Percentiles rank a stretch among this genome's conserved stretches.
phyloP scores from a whole-genome alignment of 2,888 invertebrate genomes.

The Loripinus fragilis region DNA sequence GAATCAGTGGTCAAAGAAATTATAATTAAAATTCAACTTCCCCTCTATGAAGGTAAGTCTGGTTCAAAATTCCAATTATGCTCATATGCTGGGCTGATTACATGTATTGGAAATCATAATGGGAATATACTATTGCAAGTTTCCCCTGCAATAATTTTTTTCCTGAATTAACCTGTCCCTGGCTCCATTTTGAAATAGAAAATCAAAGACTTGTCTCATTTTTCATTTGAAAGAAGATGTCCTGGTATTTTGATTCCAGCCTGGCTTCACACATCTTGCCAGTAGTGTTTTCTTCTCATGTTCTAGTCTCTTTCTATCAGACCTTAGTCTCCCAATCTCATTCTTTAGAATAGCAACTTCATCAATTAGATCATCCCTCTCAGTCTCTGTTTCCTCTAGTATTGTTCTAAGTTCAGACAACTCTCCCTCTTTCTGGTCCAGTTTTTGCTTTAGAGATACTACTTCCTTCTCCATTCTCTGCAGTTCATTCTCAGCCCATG shows the following conservation, averaged over 20 bases:
- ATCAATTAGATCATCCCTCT: slow-evolving; percentile 58
- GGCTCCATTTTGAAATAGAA: no score
- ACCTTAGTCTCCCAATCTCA: slow-evolving; percentile 41
- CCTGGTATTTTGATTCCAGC: slow-evolving; percentile 47
- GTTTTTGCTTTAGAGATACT: slow-evolving; percentile 24
- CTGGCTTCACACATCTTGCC: slow-evolving; percentile 54
- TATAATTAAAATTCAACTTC: no score
- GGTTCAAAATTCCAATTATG: no score
- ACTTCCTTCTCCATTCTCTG: slow-evolving; percentile 50
- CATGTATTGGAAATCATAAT: no score
- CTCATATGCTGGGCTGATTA: no score
- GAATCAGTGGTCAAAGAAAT: no score
- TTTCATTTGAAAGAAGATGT: slow-evolving; percentile 30
- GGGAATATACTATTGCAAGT: no score
- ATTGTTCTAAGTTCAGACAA: slow-evolving; percentile 42
- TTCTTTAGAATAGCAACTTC: slow-evolving; percentile 45
- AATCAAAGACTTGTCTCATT: no score
- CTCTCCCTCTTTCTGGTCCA: slow-evolving; percentile 51
- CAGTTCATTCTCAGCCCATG: slow-evolving; percentile 38
- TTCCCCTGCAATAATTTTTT: no score
- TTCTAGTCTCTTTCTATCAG: slow-evolving; percentile 50
- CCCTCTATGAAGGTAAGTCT: no score
- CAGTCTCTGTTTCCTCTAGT: slow-evolving; percentile 53
- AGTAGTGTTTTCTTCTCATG: slow-evolving; percentile 53
- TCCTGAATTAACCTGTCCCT: no score